Base-by-base conservation (phyloP, 2,888 invertebrate species). In the Nymphalis polychloros region DNA sequence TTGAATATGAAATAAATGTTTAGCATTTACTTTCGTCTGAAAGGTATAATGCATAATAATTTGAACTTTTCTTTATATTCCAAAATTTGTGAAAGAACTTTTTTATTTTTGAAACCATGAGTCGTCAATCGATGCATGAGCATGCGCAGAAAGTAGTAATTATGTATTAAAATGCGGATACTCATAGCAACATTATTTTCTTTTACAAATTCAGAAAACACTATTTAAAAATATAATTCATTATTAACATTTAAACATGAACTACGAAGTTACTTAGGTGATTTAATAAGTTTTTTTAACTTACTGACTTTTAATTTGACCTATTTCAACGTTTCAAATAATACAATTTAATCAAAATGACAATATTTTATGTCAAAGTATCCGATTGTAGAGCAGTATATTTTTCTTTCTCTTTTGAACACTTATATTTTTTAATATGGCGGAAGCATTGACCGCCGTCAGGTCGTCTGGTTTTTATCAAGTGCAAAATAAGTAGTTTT, bases 361-460 rank as follows among this genome's bases (percentile, higher is more conserved):
- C 17, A 19, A 41, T 63, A 55, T 55, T 50, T 31, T 60, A 55
- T 49, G 16, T 41, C n/a, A 41, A 8, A 68, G 65, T 77, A 78
- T 78, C 75, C 78, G 73, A 78, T 59, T 71, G 69, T 72, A 53
- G 63, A 75, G 72, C 69, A 67, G 65, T 73, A 70, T 66, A 73
- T 57, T 73, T 84, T 86, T 87, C 87, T 87, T 87, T 84, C 82
- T 87, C 89, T 87, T 79, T 88, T 83, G 63, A 74, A 73, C 69
- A 71, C 67, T 47, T n/a, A 6, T 86, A 41, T 41, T 86, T 87
- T 90, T 90, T 87, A 93, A 92, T 89, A 93, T 93, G 93, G 93
- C 92, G 91, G 93, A 91, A 85, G 84, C 84, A 88, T 87, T 90
- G 88, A 88, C 92, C 89, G 91, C 91, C 86, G 90, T 87, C 81